Evolutionary conservation across 2,888 invertebrate genomes (phyloP).

Genomic region (Dione vanillae): DNA sequence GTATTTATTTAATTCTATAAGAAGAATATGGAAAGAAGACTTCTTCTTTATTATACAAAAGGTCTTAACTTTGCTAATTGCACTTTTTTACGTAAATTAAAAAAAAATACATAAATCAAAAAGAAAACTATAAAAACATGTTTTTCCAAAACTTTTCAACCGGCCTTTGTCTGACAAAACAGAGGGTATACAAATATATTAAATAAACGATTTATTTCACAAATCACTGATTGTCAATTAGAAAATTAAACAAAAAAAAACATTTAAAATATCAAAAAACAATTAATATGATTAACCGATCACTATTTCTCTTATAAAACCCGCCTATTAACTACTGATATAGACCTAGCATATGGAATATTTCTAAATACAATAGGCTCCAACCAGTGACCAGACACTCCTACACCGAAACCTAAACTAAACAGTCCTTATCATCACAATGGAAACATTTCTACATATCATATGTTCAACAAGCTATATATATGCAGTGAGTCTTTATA

Average conservation of each 20-base stretch:
- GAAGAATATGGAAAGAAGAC: background rate
- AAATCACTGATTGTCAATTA: no score
- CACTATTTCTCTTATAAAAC: slow-evolving; percentile 27
- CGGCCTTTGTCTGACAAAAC: no score
- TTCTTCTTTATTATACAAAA: background rate
- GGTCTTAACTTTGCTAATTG: background rate
- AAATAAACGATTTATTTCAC: no score
- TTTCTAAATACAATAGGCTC: slow-evolving; percentile 34
- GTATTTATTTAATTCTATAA: background rate
- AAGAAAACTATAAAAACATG: no score
- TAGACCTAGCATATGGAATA: slow-evolving; percentile 35
- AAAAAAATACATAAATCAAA: no score
- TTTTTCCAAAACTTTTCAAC: no score
- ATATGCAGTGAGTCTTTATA: slow-evolving; percentile 10
- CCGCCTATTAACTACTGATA: slow-evolving; percentile 18
- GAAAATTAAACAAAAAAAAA: background rate
- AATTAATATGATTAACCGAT: background rate
- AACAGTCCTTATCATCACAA: slow-evolving; percentile 35
- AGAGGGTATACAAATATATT: no score
- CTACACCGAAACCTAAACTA: slow-evolving; percentile 29
- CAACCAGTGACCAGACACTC: slow-evolving; percentile 10
- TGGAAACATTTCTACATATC: slow-evolving; percentile 30
- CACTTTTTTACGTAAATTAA: no score
- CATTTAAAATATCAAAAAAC: background rate
- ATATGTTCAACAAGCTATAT: slow-evolving; percentile 5